phyloP scores from a whole-genome alignment of 2,113 vertebrate genomes.

The Donacobius atricapilla region DNA sequence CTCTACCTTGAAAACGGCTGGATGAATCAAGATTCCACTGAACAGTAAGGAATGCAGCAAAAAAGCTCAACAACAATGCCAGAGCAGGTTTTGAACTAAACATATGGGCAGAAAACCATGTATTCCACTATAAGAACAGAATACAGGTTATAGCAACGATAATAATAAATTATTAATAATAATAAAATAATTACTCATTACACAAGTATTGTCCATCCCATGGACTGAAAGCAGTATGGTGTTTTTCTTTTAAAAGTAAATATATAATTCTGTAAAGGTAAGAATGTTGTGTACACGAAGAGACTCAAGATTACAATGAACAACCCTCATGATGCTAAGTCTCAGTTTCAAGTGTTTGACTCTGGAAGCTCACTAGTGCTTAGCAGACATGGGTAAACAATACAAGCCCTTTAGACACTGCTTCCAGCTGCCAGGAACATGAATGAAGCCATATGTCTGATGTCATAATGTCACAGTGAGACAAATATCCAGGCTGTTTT shows the following conservation, averaged over 20 bases:
- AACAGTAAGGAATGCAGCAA: neutral
- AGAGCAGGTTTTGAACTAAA: neutral
- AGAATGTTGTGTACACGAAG: neutral
- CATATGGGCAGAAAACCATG: rapidly evolving
- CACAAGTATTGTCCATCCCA: neutral
- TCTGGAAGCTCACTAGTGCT: neutral
- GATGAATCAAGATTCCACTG: neutral
- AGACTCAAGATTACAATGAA: neutral
- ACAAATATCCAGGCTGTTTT: neutral
- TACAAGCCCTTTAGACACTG: neutral
- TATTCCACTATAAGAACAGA: neutral
- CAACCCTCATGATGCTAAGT: neutral
- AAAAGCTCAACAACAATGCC: neutral
- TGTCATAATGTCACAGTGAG: neutral
- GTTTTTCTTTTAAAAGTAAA: neutral
- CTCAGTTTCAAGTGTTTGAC: neutral
- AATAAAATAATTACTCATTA: neutral
- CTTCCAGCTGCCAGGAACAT: neutral
- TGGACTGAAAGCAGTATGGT: neutral
- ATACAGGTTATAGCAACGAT: neutral
- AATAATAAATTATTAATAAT: neutral
- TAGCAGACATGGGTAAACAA: neutral
- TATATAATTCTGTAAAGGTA: neutral
- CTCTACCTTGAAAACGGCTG: neutral
- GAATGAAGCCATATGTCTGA: neutral